Percentiles rank a stretch among this genome's conserved stretches.
Evolutionary conservation across 2,113 vertebrate genomes (phyloP).

Genomic region (Epinephelus lanceolatus): DNA sequence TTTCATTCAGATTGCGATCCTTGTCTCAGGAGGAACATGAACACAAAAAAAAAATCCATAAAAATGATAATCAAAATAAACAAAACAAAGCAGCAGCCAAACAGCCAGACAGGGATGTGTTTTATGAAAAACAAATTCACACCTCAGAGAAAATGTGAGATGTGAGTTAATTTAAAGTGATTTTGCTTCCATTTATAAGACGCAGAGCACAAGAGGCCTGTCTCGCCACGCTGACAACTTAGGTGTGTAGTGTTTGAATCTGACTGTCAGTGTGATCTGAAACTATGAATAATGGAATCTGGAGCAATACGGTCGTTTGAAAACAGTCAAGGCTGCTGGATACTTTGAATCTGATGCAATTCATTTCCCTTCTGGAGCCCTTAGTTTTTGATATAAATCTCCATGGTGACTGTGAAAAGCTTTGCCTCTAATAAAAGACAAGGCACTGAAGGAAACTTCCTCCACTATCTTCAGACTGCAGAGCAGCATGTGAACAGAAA

Average conservation of each 20-base stretch:
- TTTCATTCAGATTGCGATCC: slow-evolving; percentile 18
- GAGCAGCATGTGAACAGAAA: not conserved
- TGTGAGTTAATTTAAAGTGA: not conserved
- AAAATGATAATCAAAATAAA: slow-evolving; percentile 35
- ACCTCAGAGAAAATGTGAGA: slow-evolving; percentile 11
- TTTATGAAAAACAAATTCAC: slow-evolving; percentile 8
- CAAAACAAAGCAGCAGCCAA: slow-evolving; percentile 23
- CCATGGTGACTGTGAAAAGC: slow-evolving; percentile 42
- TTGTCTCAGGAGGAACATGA: not conserved
- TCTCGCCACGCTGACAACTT: not conserved
- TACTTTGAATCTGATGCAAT: slow-evolving; percentile 29
- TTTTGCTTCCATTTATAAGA: not conserved
- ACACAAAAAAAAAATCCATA: slow-evolving; percentile 27
- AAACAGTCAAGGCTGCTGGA: slow-evolving; percentile 13
- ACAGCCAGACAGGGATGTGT: slow-evolving; percentile 22
- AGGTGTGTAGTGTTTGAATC: slow-evolving; percentile 5
- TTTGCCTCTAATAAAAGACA: slow-evolving; percentile 1
- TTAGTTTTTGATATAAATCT: slow-evolving; percentile 42
- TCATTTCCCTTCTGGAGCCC: slow-evolving; percentile 27
- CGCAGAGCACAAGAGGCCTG: not conserved
- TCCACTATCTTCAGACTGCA: not conserved
- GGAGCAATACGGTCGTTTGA: slow-evolving; percentile 17
- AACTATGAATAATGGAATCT: slow-evolving; percentile 39
- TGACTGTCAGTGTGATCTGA: slow-evolving; percentile 22
- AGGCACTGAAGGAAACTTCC: not conserved